Base-by-base conservation (phyloP, 2,888 invertebrate genomes). In the Drosophila lacicola region DNA sequence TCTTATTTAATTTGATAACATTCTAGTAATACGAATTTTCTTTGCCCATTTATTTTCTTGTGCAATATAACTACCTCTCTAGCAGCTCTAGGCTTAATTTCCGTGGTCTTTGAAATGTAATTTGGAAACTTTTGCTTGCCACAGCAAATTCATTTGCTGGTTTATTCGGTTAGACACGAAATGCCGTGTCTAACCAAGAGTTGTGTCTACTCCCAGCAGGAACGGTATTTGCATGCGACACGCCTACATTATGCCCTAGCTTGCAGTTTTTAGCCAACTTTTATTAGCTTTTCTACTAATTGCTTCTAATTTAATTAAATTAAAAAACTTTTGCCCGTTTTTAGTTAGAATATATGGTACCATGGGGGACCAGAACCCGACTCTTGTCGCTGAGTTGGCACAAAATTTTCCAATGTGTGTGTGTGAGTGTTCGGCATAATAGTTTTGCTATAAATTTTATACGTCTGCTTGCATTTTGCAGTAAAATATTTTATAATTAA, bases 261-360 rank as follows among this genome's bases (percentile, higher is more conserved):
- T 76, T 74, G 81, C 78, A 74, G 70, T 84, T 83, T 79, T 78
- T 50, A 47, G 78, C 53, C 42, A 87, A 88, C 84, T 88, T 88
- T 88, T 86, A 87, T 87, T 86, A 87, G 86, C 88, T 88, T 84
- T 84, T 67, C 68, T 66, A 51, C 87, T 87, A 88, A 88, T 87
- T 89, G 88, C 89, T 76, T 85, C 85, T 88, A 80, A 88, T 87
- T 89, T 87, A 87, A 87, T 87, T 87, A 88, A 88, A 87, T 83
- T 80, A 78, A 78, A 77, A 82, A 86, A 88, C 70, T 83, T 85
- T 85, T 80, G 53, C 72, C 37, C 60, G 69, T 61, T 88, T 85
- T 65, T 74, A 80, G 88, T 83, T 83, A 51, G 75, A 81, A 85
- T 79, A 79, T 79, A 78, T 85, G 82, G 57, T 71, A 53, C 66